phyloP scores from a whole-genome alignment of 2,888 invertebrate species.

The Rhabditophanes sp. region DNA sequence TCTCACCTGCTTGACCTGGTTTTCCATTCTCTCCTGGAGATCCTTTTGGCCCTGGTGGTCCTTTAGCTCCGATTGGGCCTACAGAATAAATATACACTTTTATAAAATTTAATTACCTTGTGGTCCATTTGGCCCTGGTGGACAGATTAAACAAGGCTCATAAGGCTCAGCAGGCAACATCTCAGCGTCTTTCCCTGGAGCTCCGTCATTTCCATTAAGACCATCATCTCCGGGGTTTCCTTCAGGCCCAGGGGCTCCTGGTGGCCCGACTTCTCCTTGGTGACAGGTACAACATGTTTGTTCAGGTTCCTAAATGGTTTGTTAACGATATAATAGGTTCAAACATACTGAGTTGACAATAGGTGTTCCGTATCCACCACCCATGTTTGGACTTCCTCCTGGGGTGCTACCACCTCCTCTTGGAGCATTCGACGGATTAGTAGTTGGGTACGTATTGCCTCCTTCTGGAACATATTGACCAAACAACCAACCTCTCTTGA shows the following conservation, averaged over 20 bases:
- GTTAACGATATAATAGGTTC: too few species aligned
- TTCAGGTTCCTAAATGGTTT: too few species aligned
- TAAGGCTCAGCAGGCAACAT: conserved; percentile 13
- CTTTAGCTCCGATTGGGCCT: conserved; percentile 7
- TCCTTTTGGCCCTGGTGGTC: too few species aligned
- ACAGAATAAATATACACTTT: too few species aligned
- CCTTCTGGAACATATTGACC: conserved; percentile 14
- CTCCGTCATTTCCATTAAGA: conserved; percentile 16
- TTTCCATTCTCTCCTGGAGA: conserved; percentile 20
- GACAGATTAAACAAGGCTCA: conserved; percentile 14
- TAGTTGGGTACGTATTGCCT: too few species aligned
- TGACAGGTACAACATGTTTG: conserved; percentile 9
- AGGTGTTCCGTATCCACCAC: too few species aligned
- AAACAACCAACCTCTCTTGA: conserved; percentile 14
- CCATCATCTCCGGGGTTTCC: conserved; percentile 27
- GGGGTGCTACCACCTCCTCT: too few species aligned
- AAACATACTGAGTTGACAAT: too few species aligned
- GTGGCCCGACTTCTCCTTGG: conserved; percentile 8
- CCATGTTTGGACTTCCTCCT: too few species aligned
- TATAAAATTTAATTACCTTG: too few species aligned
- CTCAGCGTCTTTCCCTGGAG: conserved; percentile 15
- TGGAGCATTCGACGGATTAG: too few species aligned
- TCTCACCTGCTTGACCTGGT: conserved; percentile 13
- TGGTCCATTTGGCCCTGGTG: conserved; percentile 24
- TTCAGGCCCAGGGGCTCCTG: conserved; percentile 26